A percentile compares a stretch with the other conserved stretches of the same genome.
phyloP scores from a whole-genome alignment of 2,113 vertebrate genomes.

The Pelvicachromis taeniatus region DNA sequence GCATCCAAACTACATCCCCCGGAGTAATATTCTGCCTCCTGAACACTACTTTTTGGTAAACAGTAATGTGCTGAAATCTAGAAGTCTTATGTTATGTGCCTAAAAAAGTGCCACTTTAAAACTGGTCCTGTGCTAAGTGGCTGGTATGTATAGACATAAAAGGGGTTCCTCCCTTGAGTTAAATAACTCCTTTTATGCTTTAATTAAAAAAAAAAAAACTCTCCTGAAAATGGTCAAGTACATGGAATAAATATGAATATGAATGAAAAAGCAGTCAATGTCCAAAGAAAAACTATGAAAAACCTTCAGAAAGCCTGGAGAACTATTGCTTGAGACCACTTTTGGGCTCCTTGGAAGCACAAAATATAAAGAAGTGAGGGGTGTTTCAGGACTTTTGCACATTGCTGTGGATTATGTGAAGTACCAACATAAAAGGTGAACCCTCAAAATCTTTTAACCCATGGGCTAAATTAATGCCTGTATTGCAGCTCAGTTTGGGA shows the following conservation, averaged over 20 bases:
- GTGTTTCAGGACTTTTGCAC: no score
- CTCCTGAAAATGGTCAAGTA: neutral
- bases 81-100: neutral
- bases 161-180: neutral
- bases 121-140: neutral
- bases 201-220: neutral
- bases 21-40: neutral
- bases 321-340: neutral
- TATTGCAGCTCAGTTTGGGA: neutral
- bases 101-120: neutral
- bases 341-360: no score
- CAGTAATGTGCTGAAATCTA: neutral
- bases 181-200: neutral
- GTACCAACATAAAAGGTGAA: neutral
- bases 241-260: neutral
- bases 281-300: neutral
- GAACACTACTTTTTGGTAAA: neutral
- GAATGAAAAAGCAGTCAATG: neutral
- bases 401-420: no score
- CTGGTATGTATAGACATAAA: neutral
- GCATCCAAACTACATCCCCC: neutral
- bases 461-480: neutral
- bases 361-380: no score
- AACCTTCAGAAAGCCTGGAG: neutral
- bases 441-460: neutral